Base-by-base conservation (phyloP, 2,888 invertebrate species). In the Rhamphomyia laevipes region DNA sequence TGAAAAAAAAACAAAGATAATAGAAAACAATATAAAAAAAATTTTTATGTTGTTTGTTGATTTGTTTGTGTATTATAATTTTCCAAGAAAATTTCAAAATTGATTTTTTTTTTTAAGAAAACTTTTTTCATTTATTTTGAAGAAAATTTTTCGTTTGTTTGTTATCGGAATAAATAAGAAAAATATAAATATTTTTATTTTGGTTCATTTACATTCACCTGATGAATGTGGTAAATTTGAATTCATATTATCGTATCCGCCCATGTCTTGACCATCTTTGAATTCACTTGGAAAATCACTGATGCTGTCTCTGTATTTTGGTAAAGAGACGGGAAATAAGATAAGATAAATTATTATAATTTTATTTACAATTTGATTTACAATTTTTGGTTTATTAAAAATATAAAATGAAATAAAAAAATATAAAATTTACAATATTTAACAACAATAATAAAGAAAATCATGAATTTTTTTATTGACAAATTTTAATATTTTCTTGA, bases 271-370 rank as follows among this genome's bases (percentile, higher is more conserved):
- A 55, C 74, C 76, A 52, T 69, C 68, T 61, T 78, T 79, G 56
- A 81, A 76, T 50, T 84, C 84, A 50, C 74, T 71, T n/a, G 76
- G 75, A 61, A 82, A 84, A 56, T 85, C 85, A 31, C 82, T 84
- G 54, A 84, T 73, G 58, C 84, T 84, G 65, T 82, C 81, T 53
- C 80, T 27, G 23, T 27, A 9, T 5, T 73, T 23, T 30, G 43
- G 31, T 41, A 48, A n/a, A n/a, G n/a, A n/a, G n/a, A n/a, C n/a
- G n/a, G n/a, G n/a, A n/a, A n/a, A n/a, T n/a, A n/a, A 31, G 13
- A 30, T 6, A 27, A 6, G 23, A 27, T 6, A 27, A 27, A 6
- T 27, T 27, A 27, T 27, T n/a, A n/a, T n/a, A n/a, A n/a, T n/a
- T n/a, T n/a, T n/a, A n/a, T n/a, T n/a, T n/a, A n/a, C n/a, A n/a